Percentiles rank a stretch among this genome's conserved stretches.
Conservation (phyloP, 2,888 invertebrate species). For the Orthonychiurus folsomi region DNA sequence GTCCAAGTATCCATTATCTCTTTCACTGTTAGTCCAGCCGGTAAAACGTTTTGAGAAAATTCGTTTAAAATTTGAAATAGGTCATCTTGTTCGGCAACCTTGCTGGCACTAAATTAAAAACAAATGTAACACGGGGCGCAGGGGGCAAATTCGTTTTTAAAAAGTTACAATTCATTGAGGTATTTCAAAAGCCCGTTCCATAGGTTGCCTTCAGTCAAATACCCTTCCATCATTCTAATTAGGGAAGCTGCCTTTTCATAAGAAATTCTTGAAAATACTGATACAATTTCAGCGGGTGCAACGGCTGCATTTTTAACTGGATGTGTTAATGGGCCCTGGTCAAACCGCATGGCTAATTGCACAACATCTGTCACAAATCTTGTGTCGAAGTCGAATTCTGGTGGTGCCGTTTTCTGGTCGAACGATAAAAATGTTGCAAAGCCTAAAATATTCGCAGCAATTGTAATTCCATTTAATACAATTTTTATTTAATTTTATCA, state of each 20-base stretch:
- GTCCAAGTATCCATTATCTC: constrained; percentile 45
- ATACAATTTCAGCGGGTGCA: not conserved
- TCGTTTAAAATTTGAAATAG: constrained; percentile 45
- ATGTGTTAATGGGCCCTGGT: constrained; percentile 13
- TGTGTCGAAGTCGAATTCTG: constrained; percentile 18
- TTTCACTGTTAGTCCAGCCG: constrained; percentile 37
- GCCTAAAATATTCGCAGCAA: too few relatives aligned
- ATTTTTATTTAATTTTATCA: not conserved
- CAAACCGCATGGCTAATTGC: constrained; percentile 28
- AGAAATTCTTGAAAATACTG: constrained; percentile 2
- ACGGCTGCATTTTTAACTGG: not conserved
- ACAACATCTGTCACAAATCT: constrained; percentile 21
- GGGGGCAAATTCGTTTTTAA: not conserved
- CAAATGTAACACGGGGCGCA: not conserved
- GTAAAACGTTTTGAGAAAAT: constrained; percentile 40
- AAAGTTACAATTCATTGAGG: constrained; percentile 26
- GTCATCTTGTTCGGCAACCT: constrained; percentile 45
- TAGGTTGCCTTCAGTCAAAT: constrained; percentile 46
- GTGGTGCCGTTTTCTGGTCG: constrained; percentile 16
- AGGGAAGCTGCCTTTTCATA: constrained; percentile 45
- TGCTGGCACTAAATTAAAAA: constrained; percentile 39
- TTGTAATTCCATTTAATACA: not conserved
- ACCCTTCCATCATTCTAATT: constrained; percentile 49
- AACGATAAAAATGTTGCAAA: constrained; percentile 20
- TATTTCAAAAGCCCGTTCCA: constrained; percentile 42